phyloP scores from a whole-genome alignment of 1,140 invertebrate genomes.

The Polyergus mexicanus region DNA sequence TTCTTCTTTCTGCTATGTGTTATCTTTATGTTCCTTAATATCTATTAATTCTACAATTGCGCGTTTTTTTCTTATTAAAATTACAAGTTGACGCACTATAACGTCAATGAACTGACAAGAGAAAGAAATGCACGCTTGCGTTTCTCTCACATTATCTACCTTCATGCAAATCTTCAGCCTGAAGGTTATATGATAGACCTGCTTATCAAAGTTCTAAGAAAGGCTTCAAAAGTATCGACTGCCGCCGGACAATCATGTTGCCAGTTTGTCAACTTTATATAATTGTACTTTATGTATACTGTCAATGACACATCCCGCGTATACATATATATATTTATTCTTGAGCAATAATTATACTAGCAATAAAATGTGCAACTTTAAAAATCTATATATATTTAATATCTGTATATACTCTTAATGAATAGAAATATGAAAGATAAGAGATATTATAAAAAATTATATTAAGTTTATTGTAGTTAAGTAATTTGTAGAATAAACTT shows the following conservation, averaged over 20 bases:
- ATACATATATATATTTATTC: background rate
- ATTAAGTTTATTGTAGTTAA: too few relatives aligned
- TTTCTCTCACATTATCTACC: constrained; percentile 8
- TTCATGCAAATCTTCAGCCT: constrained; percentile 19
- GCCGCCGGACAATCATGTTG: background rate
- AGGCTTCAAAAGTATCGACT: constrained; percentile 45
- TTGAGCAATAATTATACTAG: background rate
- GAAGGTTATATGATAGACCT: constrained; percentile 35
- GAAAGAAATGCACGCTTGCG: constrained; percentile 1
- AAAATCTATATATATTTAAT: background rate
- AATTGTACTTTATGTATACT: background rate
- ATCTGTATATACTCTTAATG: background rate
- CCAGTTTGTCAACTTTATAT: constrained; percentile 14
- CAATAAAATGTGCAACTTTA: constrained; percentile 1
- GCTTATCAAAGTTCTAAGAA: constrained; percentile 59
- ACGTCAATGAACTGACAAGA: background rate
- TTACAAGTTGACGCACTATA: background rate
- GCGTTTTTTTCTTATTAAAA: background rate
- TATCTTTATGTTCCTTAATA: background rate
- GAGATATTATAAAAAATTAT: background rate
- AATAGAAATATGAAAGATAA: background rate
- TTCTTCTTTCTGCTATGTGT: background rate
- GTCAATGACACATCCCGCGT: background rate
- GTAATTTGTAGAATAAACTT: constrained; percentile 6
- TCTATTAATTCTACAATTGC: background rate